A percentile compares a stretch with the other conserved stretches of the same genome.
These are phyloP conservation scores for Onychomys torridus DNA, from an alignment of 2,797 vertebrate species.

Conservation along the genomic window DNA sequence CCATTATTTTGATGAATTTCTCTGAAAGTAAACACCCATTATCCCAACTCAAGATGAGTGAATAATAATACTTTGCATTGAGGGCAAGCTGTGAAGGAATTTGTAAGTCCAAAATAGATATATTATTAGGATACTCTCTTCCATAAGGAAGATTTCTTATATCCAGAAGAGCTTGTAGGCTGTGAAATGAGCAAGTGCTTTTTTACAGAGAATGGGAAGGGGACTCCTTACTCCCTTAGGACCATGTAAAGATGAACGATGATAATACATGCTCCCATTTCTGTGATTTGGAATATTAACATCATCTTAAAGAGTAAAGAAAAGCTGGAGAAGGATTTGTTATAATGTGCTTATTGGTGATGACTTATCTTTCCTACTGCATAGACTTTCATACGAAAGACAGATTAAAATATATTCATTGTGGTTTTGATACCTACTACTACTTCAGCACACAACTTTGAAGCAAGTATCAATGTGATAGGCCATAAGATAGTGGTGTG, in stretches of 20 bases:
- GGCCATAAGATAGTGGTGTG: background rate
- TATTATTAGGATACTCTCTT: background rate
- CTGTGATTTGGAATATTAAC: background rate
- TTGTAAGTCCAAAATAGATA: background rate
- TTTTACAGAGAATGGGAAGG: background rate
- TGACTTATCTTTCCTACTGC: background rate
- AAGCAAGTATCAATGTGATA: background rate
- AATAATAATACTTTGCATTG: conserved; percentile 55
- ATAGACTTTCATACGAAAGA: background rate
- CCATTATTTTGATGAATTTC: conserved; percentile 51
- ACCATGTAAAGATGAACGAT: background rate
- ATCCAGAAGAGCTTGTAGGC: background rate
- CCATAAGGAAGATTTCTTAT: background rate
- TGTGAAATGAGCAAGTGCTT: background rate
- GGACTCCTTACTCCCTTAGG: background rate
- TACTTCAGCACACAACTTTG: background rate
- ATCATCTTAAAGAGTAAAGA: background rate
- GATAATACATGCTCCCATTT: background rate
- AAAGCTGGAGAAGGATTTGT: background rate
- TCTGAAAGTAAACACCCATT: conserved; percentile 69
- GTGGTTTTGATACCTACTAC: background rate
- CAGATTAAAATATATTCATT: background rate
- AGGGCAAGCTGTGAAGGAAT: background rate
- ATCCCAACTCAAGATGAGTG: conserved; percentile 48
- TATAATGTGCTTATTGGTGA: background rate